A percentile compares a stretch with the other conserved stretches of the same genome.
Conservation (phyloP, 2,888 invertebrate species). For the Corbicula japonica region DNA sequence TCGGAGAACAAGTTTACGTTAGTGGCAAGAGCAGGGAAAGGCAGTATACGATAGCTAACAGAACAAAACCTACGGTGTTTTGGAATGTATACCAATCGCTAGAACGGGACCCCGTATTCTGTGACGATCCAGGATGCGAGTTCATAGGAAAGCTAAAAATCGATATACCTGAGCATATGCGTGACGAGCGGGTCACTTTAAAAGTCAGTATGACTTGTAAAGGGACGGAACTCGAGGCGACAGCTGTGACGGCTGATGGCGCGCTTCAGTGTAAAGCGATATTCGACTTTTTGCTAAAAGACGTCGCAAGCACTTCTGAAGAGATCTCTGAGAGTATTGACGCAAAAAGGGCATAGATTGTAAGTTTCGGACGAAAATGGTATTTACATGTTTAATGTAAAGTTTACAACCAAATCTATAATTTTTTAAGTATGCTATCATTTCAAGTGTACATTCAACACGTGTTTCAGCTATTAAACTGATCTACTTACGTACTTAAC, state of each 20-base stretch:
- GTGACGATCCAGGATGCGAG: slow-evolving; percentile 48
- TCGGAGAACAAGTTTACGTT: slow-evolving; percentile 45
- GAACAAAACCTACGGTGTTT: slow-evolving; percentile 36
- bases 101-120: slow-evolving; percentile 49
- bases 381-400: too few species aligned
- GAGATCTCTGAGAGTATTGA: too few species aligned
- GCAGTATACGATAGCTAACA: slow-evolving; percentile 40
- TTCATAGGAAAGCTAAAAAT: slow-evolving; percentile 52
- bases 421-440: too few species aligned
- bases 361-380: too few species aligned
- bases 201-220: slow-evolving; percentile 54
- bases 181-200: slow-evolving; percentile 19
- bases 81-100: slow-evolving; percentile 61
- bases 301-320: too few species aligned
- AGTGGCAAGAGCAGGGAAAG: slow-evolving; percentile 34
- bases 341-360: too few species aligned
- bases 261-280: slow-evolving; percentile 26
- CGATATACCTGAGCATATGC: slow-evolving; percentile 21
- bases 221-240: slow-evolving; percentile 61
- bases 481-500: too few species aligned
- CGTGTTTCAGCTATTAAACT: too few species aligned
- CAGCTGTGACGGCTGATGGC: slow-evolving; percentile 24
- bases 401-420: too few species aligned
- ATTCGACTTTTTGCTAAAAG: slow-evolving; percentile 54
- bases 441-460: too few species aligned